Evolutionary conservation across 2,797 vertebrate species (phyloP).

Genomic region (Poeciliopsis infans): DNA sequence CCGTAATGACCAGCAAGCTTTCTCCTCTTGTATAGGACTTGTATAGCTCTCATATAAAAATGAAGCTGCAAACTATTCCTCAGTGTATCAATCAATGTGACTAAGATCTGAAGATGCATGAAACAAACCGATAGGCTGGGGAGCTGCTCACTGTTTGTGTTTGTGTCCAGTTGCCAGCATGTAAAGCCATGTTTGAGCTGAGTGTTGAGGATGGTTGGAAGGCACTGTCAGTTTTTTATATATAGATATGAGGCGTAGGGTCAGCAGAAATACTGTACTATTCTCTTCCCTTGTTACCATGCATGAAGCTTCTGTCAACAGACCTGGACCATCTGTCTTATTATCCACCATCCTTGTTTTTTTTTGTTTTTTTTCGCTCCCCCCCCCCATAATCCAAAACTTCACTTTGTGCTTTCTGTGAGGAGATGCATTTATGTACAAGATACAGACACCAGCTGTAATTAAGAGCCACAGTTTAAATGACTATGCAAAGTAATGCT

Average conservation of each 20-base stretch:
- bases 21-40: conserved; percentile 50
- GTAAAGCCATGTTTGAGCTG: conserved; percentile 2
- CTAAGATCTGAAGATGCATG: conserved; percentile 76
- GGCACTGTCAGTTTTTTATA: conserved; percentile 54
- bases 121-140: conserved; percentile 60
- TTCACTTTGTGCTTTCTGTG: conserved; percentile 54
- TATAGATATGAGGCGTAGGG: conserved; percentile 49
- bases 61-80: conserved; percentile 72
- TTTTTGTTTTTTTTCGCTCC: not conserved
- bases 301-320: conserved; percentile 71
- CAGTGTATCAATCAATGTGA: conserved; percentile 80
- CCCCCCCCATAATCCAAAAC: conserved; percentile 39
- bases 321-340: conserved; percentile 75
- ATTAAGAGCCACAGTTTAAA: conserved; percentile 61
- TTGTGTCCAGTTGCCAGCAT: conserved; percentile 3
- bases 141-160: conserved; percentile 19
- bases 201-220: not conserved
- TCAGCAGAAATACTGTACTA: conserved; percentile 74
- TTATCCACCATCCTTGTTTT: conserved; percentile 70
- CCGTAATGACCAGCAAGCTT: conserved; percentile 53
- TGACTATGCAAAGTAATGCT: conserved; percentile 52
- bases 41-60: conserved; percentile 64
- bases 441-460: conserved; percentile 53
- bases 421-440: conserved; percentile 70
- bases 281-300: conserved; percentile 53